Evolutionary conservation across 1,140 invertebrate genomes (phyloP).

Genomic region (Oedothorax gibbosus): DNA sequence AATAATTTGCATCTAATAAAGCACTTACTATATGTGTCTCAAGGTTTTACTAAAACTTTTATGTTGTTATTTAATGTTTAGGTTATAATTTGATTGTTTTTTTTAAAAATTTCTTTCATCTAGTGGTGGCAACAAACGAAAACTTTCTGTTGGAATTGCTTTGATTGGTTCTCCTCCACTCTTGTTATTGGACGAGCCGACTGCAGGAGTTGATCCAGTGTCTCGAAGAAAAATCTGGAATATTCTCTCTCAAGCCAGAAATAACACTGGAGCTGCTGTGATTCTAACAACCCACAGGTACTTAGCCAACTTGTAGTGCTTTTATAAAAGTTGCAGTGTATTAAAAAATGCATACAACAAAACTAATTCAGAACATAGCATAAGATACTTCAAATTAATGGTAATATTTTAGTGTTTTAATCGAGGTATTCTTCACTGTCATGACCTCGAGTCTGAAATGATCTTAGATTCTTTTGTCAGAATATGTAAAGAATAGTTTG

Average conservation of each 20-base stretch:
- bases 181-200: conserved; percentile 70
- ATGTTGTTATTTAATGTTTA: not conserved
- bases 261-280: conserved; percentile 47
- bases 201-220: conserved; percentile 71
- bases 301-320: not conserved
- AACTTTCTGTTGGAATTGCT: conserved; percentile 72
- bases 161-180: conserved; percentile 70
- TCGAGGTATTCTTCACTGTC: too few species aligned
- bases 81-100: not conserved
- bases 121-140: conserved; percentile 75
- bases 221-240: conserved; percentile 70
- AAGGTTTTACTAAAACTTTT: not conserved
- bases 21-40: not conserved
- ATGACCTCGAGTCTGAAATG: too few species aligned
- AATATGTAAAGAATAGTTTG: too few species aligned
- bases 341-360: too few species aligned
- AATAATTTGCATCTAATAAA: not conserved
- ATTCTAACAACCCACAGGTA: conserved; percentile 60
- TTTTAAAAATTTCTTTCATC: not conserved
- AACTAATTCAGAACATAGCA: too few species aligned
- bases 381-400: too few species aligned
- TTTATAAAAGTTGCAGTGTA: too few species aligned
- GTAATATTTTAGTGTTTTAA: too few species aligned
- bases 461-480: too few species aligned
- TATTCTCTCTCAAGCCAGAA: conserved; percentile 46